These are phyloP conservation scores for Heptranchias perlo DNA, from an alignment of 2,113 vertebrate species.

Conservation along the genomic window DNA sequence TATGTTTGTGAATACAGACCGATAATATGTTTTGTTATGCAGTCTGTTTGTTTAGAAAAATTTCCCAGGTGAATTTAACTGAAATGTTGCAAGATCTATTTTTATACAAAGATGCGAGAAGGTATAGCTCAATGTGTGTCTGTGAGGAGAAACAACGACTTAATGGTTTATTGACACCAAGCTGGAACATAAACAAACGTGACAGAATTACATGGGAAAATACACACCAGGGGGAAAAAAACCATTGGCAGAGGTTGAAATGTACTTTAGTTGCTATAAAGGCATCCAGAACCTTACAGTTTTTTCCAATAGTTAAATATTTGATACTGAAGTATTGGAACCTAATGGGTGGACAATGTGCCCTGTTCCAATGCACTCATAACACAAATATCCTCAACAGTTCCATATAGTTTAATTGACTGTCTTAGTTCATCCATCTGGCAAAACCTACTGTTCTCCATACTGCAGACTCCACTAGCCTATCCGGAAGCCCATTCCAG, in stretches of 20 bases:
- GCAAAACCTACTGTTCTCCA: background rate
- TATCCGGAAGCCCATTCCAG: background rate
- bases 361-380: background rate
- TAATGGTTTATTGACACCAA: constrained; percentile 34
- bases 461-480: background rate
- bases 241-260: background rate
- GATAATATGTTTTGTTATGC: constrained; percentile 21
- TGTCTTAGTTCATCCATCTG: background rate
- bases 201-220: constrained; percentile 30
- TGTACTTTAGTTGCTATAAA: background rate
- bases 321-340: background rate
- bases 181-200: constrained; percentile 25
- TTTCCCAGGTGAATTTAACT: constrained; percentile 27
- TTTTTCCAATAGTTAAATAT: background rate
- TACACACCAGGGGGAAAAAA: constrained; percentile 21
- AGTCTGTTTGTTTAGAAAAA: constrained; percentile 34
- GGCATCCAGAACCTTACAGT: background rate
- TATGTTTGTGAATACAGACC: constrained; percentile 23
- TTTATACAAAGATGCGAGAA: background rate
- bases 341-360: background rate
- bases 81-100: constrained; percentile 34
- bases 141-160: constrained; percentile 21
- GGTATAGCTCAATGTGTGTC: background rate
- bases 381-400: background rate
- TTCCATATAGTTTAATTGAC: background rate